A percentile compares a stretch with the other conserved stretches of the same genome.
Conservation (phyloP, 2,797 vertebrate genomes). For the Tympanoctomys barrerae region DNA sequence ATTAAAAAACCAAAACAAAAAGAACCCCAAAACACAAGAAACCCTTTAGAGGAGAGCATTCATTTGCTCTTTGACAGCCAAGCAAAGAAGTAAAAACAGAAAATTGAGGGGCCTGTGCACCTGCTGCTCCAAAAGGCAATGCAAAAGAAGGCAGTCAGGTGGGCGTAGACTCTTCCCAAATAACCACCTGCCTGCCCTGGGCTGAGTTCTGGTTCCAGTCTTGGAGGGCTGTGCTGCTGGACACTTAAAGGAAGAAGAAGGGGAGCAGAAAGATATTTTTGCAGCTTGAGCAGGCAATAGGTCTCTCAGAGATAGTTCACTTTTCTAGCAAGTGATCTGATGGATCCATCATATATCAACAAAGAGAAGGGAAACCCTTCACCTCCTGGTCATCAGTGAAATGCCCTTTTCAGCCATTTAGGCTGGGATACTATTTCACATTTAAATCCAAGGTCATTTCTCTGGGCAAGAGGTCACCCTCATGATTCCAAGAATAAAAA, state of each 20-base stretch:
- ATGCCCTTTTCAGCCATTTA: slow-evolving; percentile 72
- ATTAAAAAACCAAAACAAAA: slow-evolving; percentile 21
- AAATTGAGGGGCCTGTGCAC: background rate
- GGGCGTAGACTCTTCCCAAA: background rate
- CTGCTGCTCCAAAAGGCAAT: background rate
- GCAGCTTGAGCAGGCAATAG: background rate
- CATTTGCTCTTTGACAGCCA: slow-evolving; percentile 58
- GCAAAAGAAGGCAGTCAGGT: slow-evolving; percentile 26
- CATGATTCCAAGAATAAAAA: slow-evolving; percentile 75
- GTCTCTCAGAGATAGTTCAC: background rate
- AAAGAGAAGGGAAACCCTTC: slow-evolving; percentile 58
- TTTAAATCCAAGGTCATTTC: slow-evolving; percentile 84
- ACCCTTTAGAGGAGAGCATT: background rate
- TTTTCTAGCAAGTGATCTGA: slow-evolving; percentile 60
- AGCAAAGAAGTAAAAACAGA: slow-evolving; percentile 3
- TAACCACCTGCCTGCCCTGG: background rate
- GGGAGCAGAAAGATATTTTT: background rate
- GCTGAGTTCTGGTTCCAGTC: background rate
- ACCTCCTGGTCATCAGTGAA: slow-evolving; percentile 53
- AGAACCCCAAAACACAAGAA: background rate
- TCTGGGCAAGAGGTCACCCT: slow-evolving; percentile 74
- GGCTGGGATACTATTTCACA: slow-evolving; percentile 76
- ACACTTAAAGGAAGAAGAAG: background rate
- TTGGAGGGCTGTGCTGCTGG: background rate
- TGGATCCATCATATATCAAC: slow-evolving; percentile 44